Evolutionary conservation across 2,113 vertebrate species (phyloP), one percentile per base, ranked within the genome.

Genomic region (Osmerus mordax): DNA sequence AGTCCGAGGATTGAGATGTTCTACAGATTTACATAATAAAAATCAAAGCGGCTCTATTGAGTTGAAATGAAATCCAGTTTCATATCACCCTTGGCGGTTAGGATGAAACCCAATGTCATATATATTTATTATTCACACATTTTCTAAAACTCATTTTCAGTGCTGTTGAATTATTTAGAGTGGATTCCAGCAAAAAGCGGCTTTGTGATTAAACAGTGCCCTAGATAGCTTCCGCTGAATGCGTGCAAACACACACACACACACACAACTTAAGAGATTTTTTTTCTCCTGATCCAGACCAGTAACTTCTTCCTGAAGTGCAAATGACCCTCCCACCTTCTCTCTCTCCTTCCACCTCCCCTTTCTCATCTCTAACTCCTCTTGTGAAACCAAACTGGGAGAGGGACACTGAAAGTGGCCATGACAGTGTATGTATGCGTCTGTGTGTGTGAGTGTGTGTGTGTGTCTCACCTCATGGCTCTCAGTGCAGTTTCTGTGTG

Each of bases 151-250:
- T 73, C 47, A 47, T 75, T 87, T 89, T 87, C 79, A 82, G 84
- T 79, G 67, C 67, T 56, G 55, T 81, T 89, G 62, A 92, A 87
- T 89, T 88, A 93, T 92, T 93, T 79, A 91, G 85, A 68, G 80
- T 88, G 84, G 65, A 86, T 92, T 91, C 74, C 84, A 87, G 71
- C 77, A 77, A 81, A 86, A 83, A 83, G 81, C 77, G 84, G 81
- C 80, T 65, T 89, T 90, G 69, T 89, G 88, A 91, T 91, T 91
- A 91, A 90, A 91, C 59, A 67, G 70, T 52, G 76, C 47, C 84
- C 87, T 52, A 86, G 79, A 84, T 66, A 75, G 73, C 78, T 80
- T 55, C 77, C 74, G 41, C 66, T 28, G 54, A 62, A 25, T 25
- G 25, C 72, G 59, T 67, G 21, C 5, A 21, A 47, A 52, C 32